phyloP scores from a whole-genome alignment of 2,797 vertebrate species.

The Pempheris klunzingeri region DNA sequence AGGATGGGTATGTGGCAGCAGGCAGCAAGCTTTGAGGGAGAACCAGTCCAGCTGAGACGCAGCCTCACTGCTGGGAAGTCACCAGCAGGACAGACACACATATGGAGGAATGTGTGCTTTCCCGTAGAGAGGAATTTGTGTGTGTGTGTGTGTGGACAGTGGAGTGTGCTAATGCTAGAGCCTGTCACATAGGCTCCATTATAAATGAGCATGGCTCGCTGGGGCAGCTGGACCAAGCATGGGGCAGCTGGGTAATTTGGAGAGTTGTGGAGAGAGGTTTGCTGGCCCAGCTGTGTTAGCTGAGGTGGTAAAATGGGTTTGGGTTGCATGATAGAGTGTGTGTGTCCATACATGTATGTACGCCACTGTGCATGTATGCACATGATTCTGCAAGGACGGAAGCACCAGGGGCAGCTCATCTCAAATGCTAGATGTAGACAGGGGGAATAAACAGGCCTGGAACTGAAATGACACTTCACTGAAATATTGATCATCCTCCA shows the following conservation, averaged over 20 bases:
- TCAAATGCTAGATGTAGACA: constrained; percentile 57
- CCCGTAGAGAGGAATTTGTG: constrained; percentile 28
- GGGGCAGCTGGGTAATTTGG: constrained; percentile 81
- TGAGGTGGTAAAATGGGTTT: constrained; percentile 65
- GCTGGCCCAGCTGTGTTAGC: constrained; percentile 74
- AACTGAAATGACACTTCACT: constrained; percentile 80
- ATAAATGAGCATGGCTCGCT: constrained; percentile 73
- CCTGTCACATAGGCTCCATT: constrained; percentile 68
- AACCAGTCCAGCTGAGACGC: constrained; percentile 65
- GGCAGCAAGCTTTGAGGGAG: constrained; percentile 58
- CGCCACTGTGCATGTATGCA: constrained; percentile 35
- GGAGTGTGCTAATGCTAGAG: constrained; percentile 37
- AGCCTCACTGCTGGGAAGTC: constrained; percentile 52
- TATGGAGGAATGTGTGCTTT: constrained; percentile 50
- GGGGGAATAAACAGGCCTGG: constrained; percentile 73
- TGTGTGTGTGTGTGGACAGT: constrained; percentile 23
- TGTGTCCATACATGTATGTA: constrained; percentile 41
- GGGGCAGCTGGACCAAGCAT: constrained; percentile 71
- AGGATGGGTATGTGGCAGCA: constrained; percentile 59
- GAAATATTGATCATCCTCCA: constrained; percentile 82
- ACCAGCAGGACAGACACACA: constrained; percentile 59
- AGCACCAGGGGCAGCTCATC: constrained; percentile 44
- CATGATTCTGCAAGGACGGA: constrained; percentile 19
- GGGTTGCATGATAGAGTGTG: constrained; percentile 41
- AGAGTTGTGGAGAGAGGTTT: constrained; percentile 61